Conservation (phyloP, 2,797 vertebrate species). For the Dermochelys coriacea region DNA sequence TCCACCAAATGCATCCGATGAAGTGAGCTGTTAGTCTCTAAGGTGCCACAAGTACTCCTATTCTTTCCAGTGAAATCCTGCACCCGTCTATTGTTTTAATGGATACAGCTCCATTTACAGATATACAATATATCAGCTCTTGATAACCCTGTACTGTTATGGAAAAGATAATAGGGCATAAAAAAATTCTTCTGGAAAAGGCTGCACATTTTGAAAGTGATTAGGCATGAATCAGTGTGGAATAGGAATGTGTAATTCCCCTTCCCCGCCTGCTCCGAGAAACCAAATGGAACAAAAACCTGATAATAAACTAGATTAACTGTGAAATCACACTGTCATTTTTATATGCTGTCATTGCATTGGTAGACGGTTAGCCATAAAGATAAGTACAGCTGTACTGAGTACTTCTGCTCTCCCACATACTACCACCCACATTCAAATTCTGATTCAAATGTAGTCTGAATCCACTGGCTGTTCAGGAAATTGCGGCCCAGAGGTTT, state of each 20-base stretch:
- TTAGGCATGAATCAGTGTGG: conserved; percentile 50
- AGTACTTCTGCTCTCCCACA: conserved; percentile 22
- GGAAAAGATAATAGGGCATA: conserved; percentile 48
- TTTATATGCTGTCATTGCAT: conserved; percentile 44
- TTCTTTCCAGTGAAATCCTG: conserved; percentile 17
- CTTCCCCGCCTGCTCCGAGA: conserved; percentile 32
- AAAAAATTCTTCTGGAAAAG: conserved; percentile 50
- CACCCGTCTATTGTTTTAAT: neutral
- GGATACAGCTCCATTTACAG: neutral
- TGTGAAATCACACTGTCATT: conserved; percentile 63
- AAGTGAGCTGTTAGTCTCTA: too few species aligned
- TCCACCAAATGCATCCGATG: too few species aligned
- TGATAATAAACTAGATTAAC: conserved; percentile 56
- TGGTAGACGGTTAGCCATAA: conserved; percentile 51
- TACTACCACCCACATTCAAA: conserved; percentile 48
- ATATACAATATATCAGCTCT: neutral
- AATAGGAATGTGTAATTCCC: conserved; percentile 18
- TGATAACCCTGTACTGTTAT: neutral
- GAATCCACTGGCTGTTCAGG: conserved; percentile 60
- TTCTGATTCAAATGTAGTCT: conserved; percentile 45
- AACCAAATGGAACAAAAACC: conserved; percentile 64
- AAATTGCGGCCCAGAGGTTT: conserved; percentile 78
- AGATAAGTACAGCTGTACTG: conserved; percentile 65
- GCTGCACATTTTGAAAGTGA: neutral
- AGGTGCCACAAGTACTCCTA: too few species aligned